Base-by-base conservation (phyloP, 1,140 invertebrate genomes). In the Meteorus sp. region DNA sequence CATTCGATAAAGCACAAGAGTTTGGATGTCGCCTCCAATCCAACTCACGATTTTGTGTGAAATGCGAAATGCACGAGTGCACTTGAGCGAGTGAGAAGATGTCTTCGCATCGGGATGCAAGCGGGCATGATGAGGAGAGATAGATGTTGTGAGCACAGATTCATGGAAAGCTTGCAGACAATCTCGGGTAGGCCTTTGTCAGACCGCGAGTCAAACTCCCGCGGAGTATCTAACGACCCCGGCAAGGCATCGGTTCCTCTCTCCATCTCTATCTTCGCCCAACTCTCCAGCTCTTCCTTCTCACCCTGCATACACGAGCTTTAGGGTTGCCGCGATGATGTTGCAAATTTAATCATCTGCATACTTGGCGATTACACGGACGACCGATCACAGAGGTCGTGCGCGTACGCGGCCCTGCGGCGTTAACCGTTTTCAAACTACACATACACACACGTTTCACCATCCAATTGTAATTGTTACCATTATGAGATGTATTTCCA, bases 331-430 rank as follows among this genome's bases (percentile, higher is more conserved):
- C 70, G 68, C 75, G 75, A 81, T 81, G 76, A 80, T 79, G 79
- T 81, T 80, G 77, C 76, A 78, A 81, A 81, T 81, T 81, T 81
- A 81, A 81, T 81, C 78, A 81, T 81, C 79, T 79, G 79, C 78
- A 80, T 81, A 80, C 75, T 80, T 80, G 75, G 70, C 75, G 75
- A 81, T 81, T 81, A 77, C 71, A 79, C 79, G 71, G 75, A 69
- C 74, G 72, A 67, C 72, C 74, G 79, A 80, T 81, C 78, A 79
- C 77, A 81, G 74, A 76, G 74, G 73, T 74, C 70, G 71, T 41
- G 37, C 44, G 44, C 50, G 25, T 54, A 60, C 41, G 31, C 22
- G 25, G 56, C 69, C 69, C 69, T 64, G 50, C 54, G 63, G 66
- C 63, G 17, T 17, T 20, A 44, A 44, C 41, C 20, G 20, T 44